Percentiles rank a stretch among this genome's conserved stretches.
phyloP scores from a whole-genome alignment of 2,797 vertebrate genomes.

The Centropyge bicolor region DNA sequence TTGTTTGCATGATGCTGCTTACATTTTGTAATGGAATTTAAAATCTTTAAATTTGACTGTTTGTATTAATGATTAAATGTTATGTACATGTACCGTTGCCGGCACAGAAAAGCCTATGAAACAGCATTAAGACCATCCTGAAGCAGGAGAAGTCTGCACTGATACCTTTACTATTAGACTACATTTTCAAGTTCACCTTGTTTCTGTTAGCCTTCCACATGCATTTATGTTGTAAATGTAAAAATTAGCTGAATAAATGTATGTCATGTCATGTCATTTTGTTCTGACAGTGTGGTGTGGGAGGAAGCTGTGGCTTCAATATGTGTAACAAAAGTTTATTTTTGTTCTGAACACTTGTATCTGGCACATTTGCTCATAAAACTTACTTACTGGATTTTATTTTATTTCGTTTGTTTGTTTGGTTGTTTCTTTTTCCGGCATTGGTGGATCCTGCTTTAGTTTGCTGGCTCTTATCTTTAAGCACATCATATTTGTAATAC shows the following conservation, averaged over 20 bases:
- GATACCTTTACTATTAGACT: too few species aligned
- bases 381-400: not conserved
- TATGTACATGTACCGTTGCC: not conserved
- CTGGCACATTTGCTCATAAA: not conserved
- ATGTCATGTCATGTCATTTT: too few species aligned
- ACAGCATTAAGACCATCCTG: not conserved
- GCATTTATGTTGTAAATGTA: too few species aligned
- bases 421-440: too few species aligned
- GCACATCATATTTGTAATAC: too few species aligned
- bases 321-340: not conserved
- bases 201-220: too few species aligned
- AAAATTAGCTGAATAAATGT: too few species aligned
- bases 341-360: not conserved
- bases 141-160: not conserved
- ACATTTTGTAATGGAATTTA: not conserved
- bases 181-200: too few species aligned
- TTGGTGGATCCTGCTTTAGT: too few species aligned
- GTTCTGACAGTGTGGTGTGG: too few species aligned
- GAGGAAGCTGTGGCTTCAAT: too few species aligned
- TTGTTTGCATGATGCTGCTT: conserved; percentile 10
- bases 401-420: not conserved
- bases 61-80: not conserved
- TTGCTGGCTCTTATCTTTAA: not conserved
- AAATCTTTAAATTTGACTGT: conserved; percentile 1
- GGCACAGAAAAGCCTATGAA: not conserved